Base-by-base conservation (phyloP, 1,140 invertebrate species). In the Geopemphigus sp. region DNA sequence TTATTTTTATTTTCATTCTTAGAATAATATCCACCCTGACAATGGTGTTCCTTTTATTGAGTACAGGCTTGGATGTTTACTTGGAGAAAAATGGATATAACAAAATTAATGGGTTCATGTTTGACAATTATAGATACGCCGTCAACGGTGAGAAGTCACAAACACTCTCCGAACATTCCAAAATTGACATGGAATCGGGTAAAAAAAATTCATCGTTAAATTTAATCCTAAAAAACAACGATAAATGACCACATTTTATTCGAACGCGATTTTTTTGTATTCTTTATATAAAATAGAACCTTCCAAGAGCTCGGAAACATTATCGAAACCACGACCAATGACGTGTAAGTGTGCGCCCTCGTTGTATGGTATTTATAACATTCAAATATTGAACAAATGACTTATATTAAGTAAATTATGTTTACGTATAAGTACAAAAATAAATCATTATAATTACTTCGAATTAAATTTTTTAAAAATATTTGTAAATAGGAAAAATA, bases 11-110 rank as follows among this genome's bases (percentile, higher is more conserved):
- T 57, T 57, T 22, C 39, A 2, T 68, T 76, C 57, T n/a, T 83
- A 93, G 92, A 59, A 87, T 88, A 2, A 89, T 90, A 1, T 90
- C 88, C 26, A 83, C 84, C 19, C 81, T 87, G 14, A 88, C 92
- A 1, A 82, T 85, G 2, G 82, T 88, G 1, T 82, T 92, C 56
- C 87, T 93, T 81, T 85, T 89, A 6, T 83, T 86, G 10, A 92
- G 91, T 8, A 86, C 86, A 5, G 81, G 81, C 11, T 86, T 87
- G 59, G 87, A 87, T 73, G 63, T 86, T 53, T 86, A 86, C 70
- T 47, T 87, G 24, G 82, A 82, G 14, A 84, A 82, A 72, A 85
- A 84, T 17, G 29, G 22, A 14, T 5, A 24, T 10, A 66, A 64
- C 19, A 81, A 17, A 61, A 32, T 26, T 19, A 66, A 59, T 22